Base-by-base conservation (phyloP, 2,888 invertebrate genomes). In the Drosophila imparisetae region DNA sequence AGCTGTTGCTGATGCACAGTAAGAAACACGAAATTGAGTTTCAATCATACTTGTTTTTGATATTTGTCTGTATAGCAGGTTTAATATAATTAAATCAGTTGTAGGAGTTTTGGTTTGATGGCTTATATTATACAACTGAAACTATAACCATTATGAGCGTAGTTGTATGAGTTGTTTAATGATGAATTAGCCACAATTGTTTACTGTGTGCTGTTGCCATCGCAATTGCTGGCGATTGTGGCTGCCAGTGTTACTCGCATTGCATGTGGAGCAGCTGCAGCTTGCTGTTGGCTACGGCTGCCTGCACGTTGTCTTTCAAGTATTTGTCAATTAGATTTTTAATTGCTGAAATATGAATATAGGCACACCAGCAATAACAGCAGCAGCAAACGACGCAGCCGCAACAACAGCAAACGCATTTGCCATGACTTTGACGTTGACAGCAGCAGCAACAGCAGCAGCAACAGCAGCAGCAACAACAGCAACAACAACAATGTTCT, bases 291-390 rank as follows among this genome's bases (percentile, higher is more conserved):
- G 54, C 53, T 49, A 48, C 24, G 65, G 70, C 87, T 87, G 88
- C 86, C 83, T 87, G 69, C 89, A 87, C 86, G 80, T 78, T 82
- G 89, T 78, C 86, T 80, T 76, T 83, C 81, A 85, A 87, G 89
- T 89, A 86, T 89, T 86, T 86, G 89, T 86, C 86, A 86, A 89
- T 86, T 86, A 86, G 86, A 89, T 88, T 89, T 87, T 88, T 89
- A 87, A 87, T 87, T 87, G 87, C 90, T 89, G 83, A 89, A 89
- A 87, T 87, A 88, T 87, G 90, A 87, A 87, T 87, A 90, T 89
- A 82, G 88, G 83, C 88, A 89, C 86, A 81, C 79, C 72, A 80
- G 59, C 66, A 60, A 48, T 64, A 66, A 3, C 60, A 52, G 40
- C 72, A 66, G 11, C 60, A 58, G 4, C 75, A 65, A 11, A 36